These are phyloP conservation scores for Drosophila vallismaia DNA, from an alignment of 2,888 invertebrate species.

Conservation along the genomic window DNA sequence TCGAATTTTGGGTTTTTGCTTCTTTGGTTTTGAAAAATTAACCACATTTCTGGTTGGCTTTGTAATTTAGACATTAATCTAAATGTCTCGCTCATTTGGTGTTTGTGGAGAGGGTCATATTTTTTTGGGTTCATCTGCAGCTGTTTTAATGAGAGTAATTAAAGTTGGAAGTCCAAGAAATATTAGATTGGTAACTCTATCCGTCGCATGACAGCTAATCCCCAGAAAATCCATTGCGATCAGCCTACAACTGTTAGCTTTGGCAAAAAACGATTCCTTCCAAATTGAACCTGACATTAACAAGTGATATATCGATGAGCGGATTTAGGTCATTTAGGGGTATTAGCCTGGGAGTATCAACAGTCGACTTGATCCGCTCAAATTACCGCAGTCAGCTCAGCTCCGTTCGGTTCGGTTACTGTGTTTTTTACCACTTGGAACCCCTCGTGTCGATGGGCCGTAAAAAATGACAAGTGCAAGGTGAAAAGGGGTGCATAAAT, in stretches of 20 bases:
- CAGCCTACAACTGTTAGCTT: constrained; percentile 25
- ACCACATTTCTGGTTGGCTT: constrained; percentile 26
- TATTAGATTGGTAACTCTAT: constrained; percentile 1
- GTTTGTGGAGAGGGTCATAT: constrained; percentile 1
- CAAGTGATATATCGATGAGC: constrained; percentile 73
- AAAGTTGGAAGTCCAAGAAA: not conserved
- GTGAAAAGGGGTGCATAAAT: constrained; percentile 75
- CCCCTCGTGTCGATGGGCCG: constrained; percentile 25
- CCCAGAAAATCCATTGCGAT: constrained; percentile 22
- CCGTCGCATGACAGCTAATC: not conserved
- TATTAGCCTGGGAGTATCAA: constrained; percentile 59
- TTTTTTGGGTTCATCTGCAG: not conserved
- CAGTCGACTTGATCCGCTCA: constrained; percentile 54
- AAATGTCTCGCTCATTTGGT: constrained; percentile 32
- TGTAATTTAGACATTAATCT: constrained; percentile 66
- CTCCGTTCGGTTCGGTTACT: constrained; percentile 17
- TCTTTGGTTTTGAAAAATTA: constrained; percentile 31
- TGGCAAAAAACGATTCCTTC: constrained; percentile 46
- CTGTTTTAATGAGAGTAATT: constrained; percentile 21
- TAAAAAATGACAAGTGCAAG: constrained; percentile 73
- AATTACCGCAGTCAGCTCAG: constrained; percentile 58
- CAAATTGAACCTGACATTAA: constrained; percentile 70
- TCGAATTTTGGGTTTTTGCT: constrained; percentile 17
- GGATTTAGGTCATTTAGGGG: constrained; percentile 67
- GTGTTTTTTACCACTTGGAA: constrained; percentile 24